A percentile compares a stretch with the other conserved stretches of the same genome.
phyloP scores from a whole-genome alignment of 2,888 invertebrate genomes.

The Phengaris alcon region DNA sequence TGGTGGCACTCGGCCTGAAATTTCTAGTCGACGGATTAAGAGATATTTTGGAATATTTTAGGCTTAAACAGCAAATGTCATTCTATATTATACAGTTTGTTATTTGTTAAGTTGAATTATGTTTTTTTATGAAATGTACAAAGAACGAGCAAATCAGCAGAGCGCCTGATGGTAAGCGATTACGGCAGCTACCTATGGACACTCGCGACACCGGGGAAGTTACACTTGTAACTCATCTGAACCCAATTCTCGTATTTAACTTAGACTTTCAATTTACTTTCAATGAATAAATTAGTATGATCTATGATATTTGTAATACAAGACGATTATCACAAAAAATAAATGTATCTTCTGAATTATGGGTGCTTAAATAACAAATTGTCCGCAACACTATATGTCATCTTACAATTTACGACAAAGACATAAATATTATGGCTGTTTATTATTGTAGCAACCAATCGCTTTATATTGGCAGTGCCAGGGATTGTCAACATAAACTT shows the following conservation, averaged over 20 bases:
- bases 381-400: background rate
- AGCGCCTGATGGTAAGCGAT: too few relatives aligned
- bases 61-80: background rate
- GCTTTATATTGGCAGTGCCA: background rate
- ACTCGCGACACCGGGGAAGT: too few relatives aligned
- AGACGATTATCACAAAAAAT: background rate
- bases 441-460: conserved; percentile 2
- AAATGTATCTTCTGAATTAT: background rate
- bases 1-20: background rate
- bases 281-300: too few relatives aligned
- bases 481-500: background rate
- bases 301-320: background rate
- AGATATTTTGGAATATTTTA: background rate
- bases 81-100: too few relatives aligned
- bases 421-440: conserved; percentile 8
- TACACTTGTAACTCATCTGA: too few relatives aligned
- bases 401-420: conserved; percentile 7
- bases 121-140: too few relatives aligned
- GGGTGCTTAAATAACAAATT: background rate
- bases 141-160: too few relatives aligned
- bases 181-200: too few relatives aligned
- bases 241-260: too few relatives aligned
- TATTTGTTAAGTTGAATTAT: too few relatives aligned
- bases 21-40: background rate
- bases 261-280: too few relatives aligned